Evolutionary conservation across 2,113 vertebrate species (phyloP), one percentile per base, ranked within the genome.

Genomic region (Halcyon senegalensis): DNA sequence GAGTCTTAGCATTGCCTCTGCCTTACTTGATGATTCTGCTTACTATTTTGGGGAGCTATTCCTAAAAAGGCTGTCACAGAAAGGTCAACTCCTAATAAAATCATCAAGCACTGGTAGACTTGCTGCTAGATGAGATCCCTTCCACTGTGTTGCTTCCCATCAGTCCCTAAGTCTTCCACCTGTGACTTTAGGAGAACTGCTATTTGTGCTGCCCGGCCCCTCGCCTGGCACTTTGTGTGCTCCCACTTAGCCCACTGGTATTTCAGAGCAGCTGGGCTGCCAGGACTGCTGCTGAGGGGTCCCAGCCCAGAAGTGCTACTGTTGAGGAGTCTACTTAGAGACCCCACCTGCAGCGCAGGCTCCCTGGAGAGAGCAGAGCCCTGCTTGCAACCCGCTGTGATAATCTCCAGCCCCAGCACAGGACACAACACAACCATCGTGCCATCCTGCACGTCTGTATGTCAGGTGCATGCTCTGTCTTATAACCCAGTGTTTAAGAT

Each of bases 81-180:
- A 89, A 46, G 27, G 80, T 30, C 43, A 73, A 1, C 5, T 9
- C 19, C 16, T 60, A 11, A n/a, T 80, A 11, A 76, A 81, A 68
- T 0, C 12, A 67, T 13, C 0, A 3, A 68, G 31, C 13, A 18
- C 20, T 6, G 9, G 9, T 33, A 56, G 66, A 25, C 3, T 1
- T 23, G 16, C 37, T 72, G 24, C 28, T 62, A 8, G 17, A 53
- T 55, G 46, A 83, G 24, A 21, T 67, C 63, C 35, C 4, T 44
- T 83, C n/a, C 14, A 33, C 33, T 0, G 0, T 24, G 46, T 31
- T 73, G 17, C 35, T 75, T 27, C 44, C 18, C 2, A 0, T 30
- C 43, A 90, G 33, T 21, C 39, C 53, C 10, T 20, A n/a, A 39
- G 24, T 63, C 46, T 74, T 18, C 31, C 16, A 9, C 27, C 31